phyloP scores from a whole-genome alignment of 2,888 invertebrate genomes.

The Dryomyza anilis region DNA sequence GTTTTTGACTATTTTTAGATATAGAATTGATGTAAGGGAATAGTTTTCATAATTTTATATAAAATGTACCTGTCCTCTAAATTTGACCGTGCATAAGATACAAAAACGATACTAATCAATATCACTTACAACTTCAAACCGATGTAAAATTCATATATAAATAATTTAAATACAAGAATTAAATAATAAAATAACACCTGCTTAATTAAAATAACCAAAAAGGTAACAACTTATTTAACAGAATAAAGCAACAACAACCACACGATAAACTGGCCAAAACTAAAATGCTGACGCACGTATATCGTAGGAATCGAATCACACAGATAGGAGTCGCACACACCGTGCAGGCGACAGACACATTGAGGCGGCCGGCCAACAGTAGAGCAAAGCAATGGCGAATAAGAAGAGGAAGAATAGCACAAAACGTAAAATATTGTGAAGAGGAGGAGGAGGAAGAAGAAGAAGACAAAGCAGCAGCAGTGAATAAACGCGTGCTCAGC shows the following conservation, averaged over 20 bases:
- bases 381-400: conserved; percentile 14
- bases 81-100: no score
- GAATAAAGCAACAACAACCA: background rate
- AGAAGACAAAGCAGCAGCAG: conserved; percentile 9
- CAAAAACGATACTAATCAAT: no score
- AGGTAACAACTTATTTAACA: no score
- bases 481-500: conserved; percentile 40
- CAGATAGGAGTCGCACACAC: background rate
- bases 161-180: no score
- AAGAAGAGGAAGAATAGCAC: conserved; percentile 19
- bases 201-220: no score
- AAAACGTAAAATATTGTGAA: background rate
- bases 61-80: no score
- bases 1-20: no score
- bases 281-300: background rate
- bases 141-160: no score
- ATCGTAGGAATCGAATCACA: background rate
- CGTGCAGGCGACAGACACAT: background rate
- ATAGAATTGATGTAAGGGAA: no score
- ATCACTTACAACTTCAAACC: no score
- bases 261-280: background rate
- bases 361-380: conserved; percentile 5
- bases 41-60: no score
- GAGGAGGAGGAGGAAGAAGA: background rate
- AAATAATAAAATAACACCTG: no score